phyloP scores from a whole-genome alignment of 2,888 invertebrate genomes.

The Byasa hedistus region DNA sequence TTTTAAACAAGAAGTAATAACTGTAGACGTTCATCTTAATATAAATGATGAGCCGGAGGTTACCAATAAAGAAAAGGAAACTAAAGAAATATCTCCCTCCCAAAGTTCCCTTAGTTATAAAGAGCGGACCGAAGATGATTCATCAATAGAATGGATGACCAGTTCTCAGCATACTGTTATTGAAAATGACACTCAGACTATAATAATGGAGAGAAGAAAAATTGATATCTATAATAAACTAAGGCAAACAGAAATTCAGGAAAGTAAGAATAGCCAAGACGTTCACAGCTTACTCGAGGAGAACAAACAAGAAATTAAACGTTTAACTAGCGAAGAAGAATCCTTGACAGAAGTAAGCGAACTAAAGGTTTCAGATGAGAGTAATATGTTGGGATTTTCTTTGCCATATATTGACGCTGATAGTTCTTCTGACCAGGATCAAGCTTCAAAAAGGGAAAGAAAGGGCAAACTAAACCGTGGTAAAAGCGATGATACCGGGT shows the following conservation, averaged over 20 bases:
- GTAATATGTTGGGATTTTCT: slow-evolving; percentile 70
- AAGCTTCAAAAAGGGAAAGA: slow-evolving; percentile 52
- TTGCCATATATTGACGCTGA: slow-evolving; percentile 77
- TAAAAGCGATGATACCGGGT: slow-evolving; percentile 84
- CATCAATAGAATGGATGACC: slow-evolving; percentile 72
- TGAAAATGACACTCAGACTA: slow-evolving; percentile 81
- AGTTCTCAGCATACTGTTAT: slow-evolving; percentile 69
- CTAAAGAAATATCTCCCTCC: slow-evolving; percentile 58
- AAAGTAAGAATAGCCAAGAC: slow-evolving; percentile 65
- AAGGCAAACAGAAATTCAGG: slow-evolving; percentile 70
- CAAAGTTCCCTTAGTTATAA: slow-evolving; percentile 66
- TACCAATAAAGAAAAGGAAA: slow-evolving; percentile 41
- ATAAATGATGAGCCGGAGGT: slow-evolving; percentile 51
- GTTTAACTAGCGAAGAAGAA: slow-evolving; percentile 84
- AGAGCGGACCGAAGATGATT: slow-evolving; percentile 72
- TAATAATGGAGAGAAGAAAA: slow-evolving; percentile 81
- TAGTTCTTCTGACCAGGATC: slow-evolving; percentile 75
- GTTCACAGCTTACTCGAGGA: slow-evolving; percentile 56
- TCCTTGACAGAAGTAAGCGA: slow-evolving; percentile 84
- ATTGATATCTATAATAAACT: slow-evolving; percentile 81
- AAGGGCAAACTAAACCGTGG: slow-evolving; percentile 65
- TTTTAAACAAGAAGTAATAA: slow-evolving; percentile 72
- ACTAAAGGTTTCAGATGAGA: slow-evolving; percentile 77
- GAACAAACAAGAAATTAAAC: slow-evolving; percentile 70
- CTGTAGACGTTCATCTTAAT: slow-evolving; percentile 71